Base-by-base conservation (phyloP, 1,140 invertebrate genomes). In the Chironomus striatipennis region DNA sequence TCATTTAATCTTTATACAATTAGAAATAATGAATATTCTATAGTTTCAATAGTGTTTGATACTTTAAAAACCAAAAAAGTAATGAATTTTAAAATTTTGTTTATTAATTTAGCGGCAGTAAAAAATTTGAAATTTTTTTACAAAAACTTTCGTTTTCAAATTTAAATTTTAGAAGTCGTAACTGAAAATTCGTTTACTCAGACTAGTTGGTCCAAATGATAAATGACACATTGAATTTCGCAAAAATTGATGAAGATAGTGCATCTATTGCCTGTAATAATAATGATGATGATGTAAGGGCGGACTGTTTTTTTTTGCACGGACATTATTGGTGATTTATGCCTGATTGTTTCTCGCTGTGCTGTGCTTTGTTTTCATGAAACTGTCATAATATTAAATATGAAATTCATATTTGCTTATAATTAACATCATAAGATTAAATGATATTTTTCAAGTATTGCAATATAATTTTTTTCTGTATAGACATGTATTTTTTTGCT, bases 241-340 rank as follows among this genome's bases (percentile, higher is more conserved):
- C n/a, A 57, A 57, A n/a, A 12, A 57, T n/a, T 57, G 43, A 47
- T 10, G 9, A 57, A 12, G 12, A 57, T 34, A 34, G 24, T 34
- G 24, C 24, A 34, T 34, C 24, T 34, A 34, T 34, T 34, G 24
- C 24, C 5, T 57, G 8, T n/a, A n/a, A n/a, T 47, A 43, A 43
- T 10, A 15, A 47, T 47, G 47, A 57, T 57, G 47, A 57, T 57
- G 47, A 57, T 57, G 47, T 57, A 57, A 57, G 47, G 47, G 47
- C 18, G 24, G 24, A 34, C 24, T 2, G 5, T 34, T 34, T 34
- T 34, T 34, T 34, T 34, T 34, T 2, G 24, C 24, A 5, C 24
- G 65, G 65, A 70, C 18, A 70, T 70, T 21, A 70, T 70, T 18
- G 17, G 65, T 70, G 65, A 70, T 70, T 70, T 70, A 70, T 70